Percentiles rank a stretch among this genome's conserved stretches.
Conservation (phyloP, 1,140 invertebrate genomes). For the Procambarus clarkii region DNA sequence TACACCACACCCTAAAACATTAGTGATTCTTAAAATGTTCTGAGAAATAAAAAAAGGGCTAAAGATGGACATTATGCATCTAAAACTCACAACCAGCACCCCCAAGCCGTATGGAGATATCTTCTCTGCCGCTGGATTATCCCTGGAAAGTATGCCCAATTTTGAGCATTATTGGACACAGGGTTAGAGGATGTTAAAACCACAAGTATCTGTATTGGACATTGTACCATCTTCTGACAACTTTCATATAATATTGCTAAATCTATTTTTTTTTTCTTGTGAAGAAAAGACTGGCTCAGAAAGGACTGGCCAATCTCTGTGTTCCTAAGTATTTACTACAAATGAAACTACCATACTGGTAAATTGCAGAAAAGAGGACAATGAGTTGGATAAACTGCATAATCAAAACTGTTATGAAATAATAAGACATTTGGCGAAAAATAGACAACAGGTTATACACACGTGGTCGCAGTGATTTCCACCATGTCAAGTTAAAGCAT, state of each 20-base stretch:
- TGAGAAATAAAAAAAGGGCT: conserved; percentile 49
- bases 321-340: conserved; percentile 52
- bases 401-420: conserved; percentile 52
- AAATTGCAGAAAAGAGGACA: conserved; percentile 59
- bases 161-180: conserved; percentile 67
- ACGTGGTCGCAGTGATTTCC: conserved; percentile 72
- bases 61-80: conserved; percentile 66
- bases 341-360: conserved; percentile 53
- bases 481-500: conserved; percentile 72
- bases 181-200: conserved; percentile 60
- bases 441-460: conserved; percentile 73
- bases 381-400: conserved; percentile 59
- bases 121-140: conserved; percentile 63
- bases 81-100: conserved; percentile 71
- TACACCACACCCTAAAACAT: conserved; percentile 65
- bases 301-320: conserved; percentile 58
- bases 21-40: conserved; percentile 54
- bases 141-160: conserved; percentile 71
- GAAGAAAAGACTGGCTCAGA: conserved; percentile 53
- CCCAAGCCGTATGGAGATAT: conserved; percentile 47
- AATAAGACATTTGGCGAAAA: conserved; percentile 65
- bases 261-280: conserved; percentile 46
- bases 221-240: conserved; percentile 64
- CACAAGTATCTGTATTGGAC: conserved; percentile 51
- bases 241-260: conserved; percentile 44